phyloP scores from a whole-genome alignment of 2,113 vertebrate genomes.

The Epinephelus fuscoguttatus region DNA sequence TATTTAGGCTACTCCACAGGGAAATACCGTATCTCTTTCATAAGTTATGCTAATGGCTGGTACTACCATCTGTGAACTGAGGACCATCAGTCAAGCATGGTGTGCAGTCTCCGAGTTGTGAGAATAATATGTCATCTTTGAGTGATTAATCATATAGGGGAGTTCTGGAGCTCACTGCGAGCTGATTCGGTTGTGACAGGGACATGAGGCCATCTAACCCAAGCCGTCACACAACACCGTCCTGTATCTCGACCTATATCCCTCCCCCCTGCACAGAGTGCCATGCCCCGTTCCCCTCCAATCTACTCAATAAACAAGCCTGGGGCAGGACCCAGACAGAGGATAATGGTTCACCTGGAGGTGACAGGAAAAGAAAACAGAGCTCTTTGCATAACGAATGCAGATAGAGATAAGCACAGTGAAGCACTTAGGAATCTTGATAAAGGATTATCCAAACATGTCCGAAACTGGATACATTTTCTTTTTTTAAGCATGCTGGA shows the following conservation, averaged over 20 bases:
- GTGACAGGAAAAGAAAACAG: conserved; percentile 83
- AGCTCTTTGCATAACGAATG: conserved; percentile 79
- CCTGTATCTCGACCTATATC: conserved; percentile 41
- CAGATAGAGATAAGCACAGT: conserved; percentile 73
- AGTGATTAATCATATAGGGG: conserved; percentile 54
- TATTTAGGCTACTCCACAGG: conserved; percentile 74
- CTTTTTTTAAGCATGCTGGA: conserved; percentile 31
- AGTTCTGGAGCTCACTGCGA: conserved; percentile 42
- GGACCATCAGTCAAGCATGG: conserved; percentile 69
- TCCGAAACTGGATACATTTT: conserved; percentile 66
- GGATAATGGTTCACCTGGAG: conserved; percentile 82
- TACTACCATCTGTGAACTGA: conserved; percentile 77
- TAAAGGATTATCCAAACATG: conserved; percentile 74
- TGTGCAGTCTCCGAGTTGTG: conserved; percentile 60
- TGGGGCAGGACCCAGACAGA: conserved; percentile 67
- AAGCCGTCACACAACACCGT: conserved; percentile 63
- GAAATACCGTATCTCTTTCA: conserved; percentile 74
- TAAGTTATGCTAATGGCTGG: conserved; percentile 80
- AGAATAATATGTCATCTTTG: conserved; percentile 64
- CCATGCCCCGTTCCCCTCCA: conserved; percentile 46
- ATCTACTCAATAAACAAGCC: conserved; percentile 80
- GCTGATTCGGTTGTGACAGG: conserved; percentile 21
- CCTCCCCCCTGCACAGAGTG: conserved; percentile 42
- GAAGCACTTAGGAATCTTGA: conserved; percentile 75
- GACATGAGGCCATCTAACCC: conserved; percentile 52